Percentiles rank a stretch among this genome's conserved stretches.
These are phyloP conservation scores for Hippoglossus stenolepis DNA, from an alignment of 2,113 vertebrate genomes.

Conservation along the genomic window DNA sequence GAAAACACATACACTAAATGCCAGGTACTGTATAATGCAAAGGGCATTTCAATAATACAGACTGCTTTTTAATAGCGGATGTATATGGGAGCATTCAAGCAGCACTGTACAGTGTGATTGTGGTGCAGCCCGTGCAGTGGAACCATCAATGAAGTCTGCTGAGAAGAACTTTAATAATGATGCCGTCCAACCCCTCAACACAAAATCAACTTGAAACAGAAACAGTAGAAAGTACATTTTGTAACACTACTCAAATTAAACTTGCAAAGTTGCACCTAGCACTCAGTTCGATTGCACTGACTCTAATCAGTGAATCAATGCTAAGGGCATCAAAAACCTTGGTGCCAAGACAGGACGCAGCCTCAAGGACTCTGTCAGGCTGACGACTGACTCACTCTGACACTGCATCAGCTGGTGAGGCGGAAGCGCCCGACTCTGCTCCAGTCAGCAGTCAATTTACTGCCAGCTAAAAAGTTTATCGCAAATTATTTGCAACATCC, in stretches of 20 bases:
- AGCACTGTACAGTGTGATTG: constrained; percentile 21
- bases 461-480: neutral
- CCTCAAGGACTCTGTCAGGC: constrained; percentile 37
- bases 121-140: constrained; percentile 28
- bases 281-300: neutral
- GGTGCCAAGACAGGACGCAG: constrained; percentile 1
- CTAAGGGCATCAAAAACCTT: constrained; percentile 16
- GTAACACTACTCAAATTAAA: neutral
- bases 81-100: constrained; percentile 31
- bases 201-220: constrained; percentile 24
- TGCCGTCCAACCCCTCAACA: constrained; percentile 10
- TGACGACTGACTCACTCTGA: constrained; percentile 45
- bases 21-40: constrained; percentile 50
- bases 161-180: constrained; percentile 50
- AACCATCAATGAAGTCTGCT: constrained; percentile 46
- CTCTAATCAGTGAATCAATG: constrained; percentile 14
- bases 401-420: constrained; percentile 22
- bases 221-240: neutral
- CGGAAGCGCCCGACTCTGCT: constrained; percentile 19
- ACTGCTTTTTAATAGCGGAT: constrained; percentile 55
- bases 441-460: neutral
- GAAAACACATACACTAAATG: constrained; percentile 51
- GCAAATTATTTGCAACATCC: neutral
- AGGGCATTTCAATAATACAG: constrained; percentile 53
- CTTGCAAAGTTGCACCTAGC: neutral